These are phyloP conservation scores for Theristicus caerulescens DNA, from an alignment of 2,113 vertebrate genomes.

Conservation along the genomic window DNA sequence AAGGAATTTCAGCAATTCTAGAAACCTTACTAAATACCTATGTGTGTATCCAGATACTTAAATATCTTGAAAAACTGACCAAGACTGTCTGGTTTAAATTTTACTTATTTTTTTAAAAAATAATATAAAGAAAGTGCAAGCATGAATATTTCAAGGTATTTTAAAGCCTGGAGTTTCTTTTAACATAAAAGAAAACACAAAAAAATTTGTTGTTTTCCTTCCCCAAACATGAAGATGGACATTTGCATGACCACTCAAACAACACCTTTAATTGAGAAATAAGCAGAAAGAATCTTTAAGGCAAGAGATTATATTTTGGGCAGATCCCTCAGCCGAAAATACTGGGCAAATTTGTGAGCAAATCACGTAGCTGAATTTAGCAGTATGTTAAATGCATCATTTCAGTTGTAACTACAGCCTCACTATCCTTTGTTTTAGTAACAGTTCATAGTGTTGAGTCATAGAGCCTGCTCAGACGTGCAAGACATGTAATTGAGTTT, in stretches of 20 bases:
- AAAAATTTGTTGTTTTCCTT: neutral
- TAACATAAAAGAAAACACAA: neutral
- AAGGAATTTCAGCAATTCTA: neutral
- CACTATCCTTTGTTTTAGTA: neutral
- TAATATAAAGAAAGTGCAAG: neutral
- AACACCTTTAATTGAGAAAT: neutral
- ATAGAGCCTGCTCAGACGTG: neutral
- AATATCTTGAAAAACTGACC: neutral
- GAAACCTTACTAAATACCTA: neutral
- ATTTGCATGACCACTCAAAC: neutral
- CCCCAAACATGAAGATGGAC: neutral
- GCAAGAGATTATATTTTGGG: neutral
- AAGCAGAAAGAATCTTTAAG: neutral
- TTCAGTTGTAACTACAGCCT: neutral
- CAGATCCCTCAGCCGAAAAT: neutral
- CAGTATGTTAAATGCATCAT: neutral
- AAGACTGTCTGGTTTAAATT: neutral
- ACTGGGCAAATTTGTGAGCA: neutral
- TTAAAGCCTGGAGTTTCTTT: neutral
- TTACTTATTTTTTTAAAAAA: neutral
- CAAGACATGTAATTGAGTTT: neutral
- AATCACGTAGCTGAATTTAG: neutral
- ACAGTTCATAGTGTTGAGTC: neutral
- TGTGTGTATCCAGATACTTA: neutral
- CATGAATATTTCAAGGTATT: neutral